phyloP scores from a whole-genome alignment of 2,797 vertebrate genomes.

The Pipistrellus kuhlii region DNA sequence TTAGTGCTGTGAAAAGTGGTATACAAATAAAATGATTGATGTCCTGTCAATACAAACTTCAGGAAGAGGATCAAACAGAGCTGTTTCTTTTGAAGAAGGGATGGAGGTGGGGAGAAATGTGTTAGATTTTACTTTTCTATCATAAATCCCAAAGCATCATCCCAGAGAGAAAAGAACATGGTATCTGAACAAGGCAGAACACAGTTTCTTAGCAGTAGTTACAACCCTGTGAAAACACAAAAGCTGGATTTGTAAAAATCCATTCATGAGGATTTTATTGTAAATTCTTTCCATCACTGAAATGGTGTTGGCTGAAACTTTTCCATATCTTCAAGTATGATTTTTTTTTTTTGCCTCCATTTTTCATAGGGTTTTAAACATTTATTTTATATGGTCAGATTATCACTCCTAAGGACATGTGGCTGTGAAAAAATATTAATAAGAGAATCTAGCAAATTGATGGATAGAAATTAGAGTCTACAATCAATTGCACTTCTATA shows the following conservation, averaged over 20 bases:
- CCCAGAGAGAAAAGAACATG: slow-evolving; percentile 72
- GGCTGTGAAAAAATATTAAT: slow-evolving; percentile 49
- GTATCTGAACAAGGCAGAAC: slow-evolving; percentile 82
- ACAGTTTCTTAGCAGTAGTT: slow-evolving; percentile 79
- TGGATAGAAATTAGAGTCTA: slow-evolving; percentile 47
- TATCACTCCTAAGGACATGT: slow-evolving; percentile 38
- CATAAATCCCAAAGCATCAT: slow-evolving; percentile 80
- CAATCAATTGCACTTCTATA: slow-evolving; percentile 22
- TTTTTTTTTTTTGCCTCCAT: neutral
- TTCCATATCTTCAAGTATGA: slow-evolving; percentile 18
- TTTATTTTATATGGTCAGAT: slow-evolving; percentile 52
- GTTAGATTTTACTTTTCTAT: slow-evolving; percentile 84
- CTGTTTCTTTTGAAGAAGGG: slow-evolving; percentile 79
- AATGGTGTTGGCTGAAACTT: slow-evolving; percentile 18
- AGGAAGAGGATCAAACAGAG: slow-evolving; percentile 83
- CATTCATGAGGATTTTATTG: slow-evolving; percentile 58
- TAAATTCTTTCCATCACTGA: slow-evolving; percentile 59
- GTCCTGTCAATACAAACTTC: slow-evolving; percentile 83
- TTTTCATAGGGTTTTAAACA: slow-evolving; percentile 62
- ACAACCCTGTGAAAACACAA: slow-evolving; percentile 64
- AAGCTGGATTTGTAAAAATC: slow-evolving; percentile 72
- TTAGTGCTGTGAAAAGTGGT: slow-evolving; percentile 76
- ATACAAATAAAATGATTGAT: slow-evolving; percentile 84
- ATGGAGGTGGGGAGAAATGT: slow-evolving; percentile 66
- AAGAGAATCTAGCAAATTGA: slow-evolving; percentile 26